phyloP scores from a whole-genome alignment of 2,113 vertebrate species.

The Aegithalos caudatus region DNA sequence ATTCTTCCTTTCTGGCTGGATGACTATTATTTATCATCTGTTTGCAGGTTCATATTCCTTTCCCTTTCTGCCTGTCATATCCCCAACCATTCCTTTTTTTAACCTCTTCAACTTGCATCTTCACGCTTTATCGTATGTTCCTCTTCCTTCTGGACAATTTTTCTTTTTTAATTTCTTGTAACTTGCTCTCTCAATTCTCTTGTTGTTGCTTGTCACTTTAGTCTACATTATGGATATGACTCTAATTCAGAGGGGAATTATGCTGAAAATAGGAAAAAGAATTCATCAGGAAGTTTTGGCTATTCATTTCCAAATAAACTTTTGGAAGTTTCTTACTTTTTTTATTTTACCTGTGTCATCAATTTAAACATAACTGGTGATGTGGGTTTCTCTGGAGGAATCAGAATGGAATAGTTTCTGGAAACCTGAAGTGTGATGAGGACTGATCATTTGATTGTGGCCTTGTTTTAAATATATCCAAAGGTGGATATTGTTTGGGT shows the following conservation, averaged over 20 bases:
- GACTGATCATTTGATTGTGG: background rate
- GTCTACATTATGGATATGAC: background rate
- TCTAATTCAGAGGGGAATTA: background rate
- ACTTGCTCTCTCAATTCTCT: background rate
- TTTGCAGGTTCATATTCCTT: background rate
- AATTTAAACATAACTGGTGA: background rate
- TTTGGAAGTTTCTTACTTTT: background rate
- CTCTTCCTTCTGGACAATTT: background rate
- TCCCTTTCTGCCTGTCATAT: background rate
- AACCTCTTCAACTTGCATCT: background rate
- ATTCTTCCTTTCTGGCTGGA: background rate
- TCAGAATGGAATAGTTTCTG: background rate
- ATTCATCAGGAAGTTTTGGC: background rate
- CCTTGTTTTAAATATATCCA: background rate
- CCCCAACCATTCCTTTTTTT: background rate
- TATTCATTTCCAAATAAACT: background rate
- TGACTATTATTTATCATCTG: background rate
- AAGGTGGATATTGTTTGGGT: background rate
- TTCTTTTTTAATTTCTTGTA: background rate
- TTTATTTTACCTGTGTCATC: background rate
- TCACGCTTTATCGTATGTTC: background rate
- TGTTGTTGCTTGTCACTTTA: background rate
- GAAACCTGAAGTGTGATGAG: background rate
- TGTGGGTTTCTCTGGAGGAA: background rate
- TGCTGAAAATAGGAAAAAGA: background rate